Evolutionary conservation across 2,888 invertebrate genomes (phyloP), one percentile per base, ranked within the genome.

Genomic region (Phortica magna): DNA sequence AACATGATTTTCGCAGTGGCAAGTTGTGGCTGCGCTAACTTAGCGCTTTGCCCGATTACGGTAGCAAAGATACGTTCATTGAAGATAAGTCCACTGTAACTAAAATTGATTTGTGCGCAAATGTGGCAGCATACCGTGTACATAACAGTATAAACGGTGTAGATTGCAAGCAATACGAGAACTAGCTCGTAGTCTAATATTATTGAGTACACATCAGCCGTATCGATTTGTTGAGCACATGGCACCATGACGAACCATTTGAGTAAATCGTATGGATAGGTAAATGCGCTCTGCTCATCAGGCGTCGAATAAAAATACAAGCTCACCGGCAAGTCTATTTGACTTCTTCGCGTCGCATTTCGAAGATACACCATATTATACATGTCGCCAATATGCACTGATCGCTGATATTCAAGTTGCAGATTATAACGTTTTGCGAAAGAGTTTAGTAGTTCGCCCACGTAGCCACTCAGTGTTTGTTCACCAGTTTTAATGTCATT

Each of bases 231-330:
- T 48, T 48, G 48, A 14, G 74, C 61, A 9, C 70, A 10, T 10
- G 79, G 78, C 59, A 77, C 75, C 74, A 78, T 77, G 0, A 80
- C 31, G 4, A 76, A 75, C 31, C 53, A 31, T 0, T 55, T 57
- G 1, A 14, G 17, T 0, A 77, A n/a, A 42, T 80, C 75, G 53
- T 76, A 65, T 9, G 77, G 78, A 74, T 80, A 78, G 0, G 78
- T 75, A n/a, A 61, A 74, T 7, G 7, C 61, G 22, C 61, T 19
- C 10, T 10, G 19, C 61, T 61, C 61, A 61, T 61, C 61, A 19
- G 19, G 61, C 19, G 7, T 9, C 61, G 22, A 22, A 19, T 19
- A 22, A 17, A n/a, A n/a, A 12, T 9, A 61, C 4, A 61, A 61
- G 19, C 61, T 61, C 10, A 61, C 10, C 10, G 61, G 17, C 17